These are phyloP conservation scores for Pararge aegeria DNA, from an alignment of 1,140 invertebrate species.

Conservation along the genomic window DNA sequence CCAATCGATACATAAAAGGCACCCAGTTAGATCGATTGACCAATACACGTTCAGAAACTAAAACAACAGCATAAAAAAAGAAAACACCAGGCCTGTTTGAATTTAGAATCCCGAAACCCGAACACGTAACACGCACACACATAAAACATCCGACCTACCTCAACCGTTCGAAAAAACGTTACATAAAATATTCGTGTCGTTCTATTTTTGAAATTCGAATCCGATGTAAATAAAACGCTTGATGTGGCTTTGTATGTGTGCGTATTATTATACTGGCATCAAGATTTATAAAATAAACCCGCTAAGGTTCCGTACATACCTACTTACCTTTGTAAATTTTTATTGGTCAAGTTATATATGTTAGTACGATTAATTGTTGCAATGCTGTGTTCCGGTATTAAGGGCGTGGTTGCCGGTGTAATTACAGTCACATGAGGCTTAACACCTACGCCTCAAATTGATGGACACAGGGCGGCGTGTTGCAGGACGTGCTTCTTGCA, in stretches of 20 bases:
- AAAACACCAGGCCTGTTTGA: constrained; percentile 44
- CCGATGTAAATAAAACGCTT: constrained; percentile 34
- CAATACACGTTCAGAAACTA: constrained; percentile 36
- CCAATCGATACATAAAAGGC: constrained; percentile 23
- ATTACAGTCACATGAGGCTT: too few species aligned
- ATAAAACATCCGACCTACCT: constrained; percentile 54
- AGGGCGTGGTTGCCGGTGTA: too few species aligned
- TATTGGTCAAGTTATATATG: too few species aligned
- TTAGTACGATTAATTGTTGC: too few species aligned
- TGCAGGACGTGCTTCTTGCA: too few species aligned
- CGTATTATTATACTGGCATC: constrained; percentile 8
- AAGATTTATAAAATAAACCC: background rate
- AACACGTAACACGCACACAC: constrained; percentile 47
- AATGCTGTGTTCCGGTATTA: too few species aligned
- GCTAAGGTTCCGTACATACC: background rate
- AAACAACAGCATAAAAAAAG: constrained; percentile 30
- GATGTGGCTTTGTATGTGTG: constrained; percentile 25
- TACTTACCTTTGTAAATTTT: background rate
- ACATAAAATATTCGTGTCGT: constrained; percentile 37
- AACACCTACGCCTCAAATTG: too few species aligned
- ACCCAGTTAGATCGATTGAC: constrained; percentile 30
- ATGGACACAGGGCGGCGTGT: too few species aligned
- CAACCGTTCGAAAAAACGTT: constrained; percentile 52
- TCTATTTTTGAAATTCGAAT: constrained; percentile 21
- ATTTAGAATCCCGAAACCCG: constrained; percentile 61